A percentile compares a stretch with the other conserved stretches of the same genome.
These are phyloP conservation scores for Chloropsis cyanopogon DNA, from an alignment of 2,113 vertebrate species.

Conservation along the genomic window DNA sequence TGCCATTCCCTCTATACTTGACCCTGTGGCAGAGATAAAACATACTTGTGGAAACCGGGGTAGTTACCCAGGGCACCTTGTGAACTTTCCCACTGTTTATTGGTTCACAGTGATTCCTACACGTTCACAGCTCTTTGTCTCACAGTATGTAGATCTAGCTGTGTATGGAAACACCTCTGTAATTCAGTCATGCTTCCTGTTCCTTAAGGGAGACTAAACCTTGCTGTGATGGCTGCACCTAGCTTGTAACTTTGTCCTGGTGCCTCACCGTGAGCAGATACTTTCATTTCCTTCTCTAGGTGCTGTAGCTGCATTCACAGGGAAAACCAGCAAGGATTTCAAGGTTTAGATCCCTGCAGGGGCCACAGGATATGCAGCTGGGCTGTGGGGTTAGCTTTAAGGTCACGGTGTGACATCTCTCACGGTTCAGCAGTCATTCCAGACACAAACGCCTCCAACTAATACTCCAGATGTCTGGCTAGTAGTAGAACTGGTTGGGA, in stretches of 20 bases:
- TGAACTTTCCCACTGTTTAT: background rate
- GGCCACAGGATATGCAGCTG: slow-evolving; percentile 7
- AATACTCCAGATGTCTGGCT: slow-evolving; percentile 19
- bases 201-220: background rate
- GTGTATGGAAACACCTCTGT: background rate
- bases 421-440: background rate
- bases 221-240: background rate
- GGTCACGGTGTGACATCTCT: background rate
- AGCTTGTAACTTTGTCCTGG: background rate
- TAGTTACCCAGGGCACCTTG: background rate
- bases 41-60: background rate
- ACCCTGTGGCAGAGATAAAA: background rate
- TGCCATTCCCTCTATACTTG: background rate
- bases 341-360: background rate
- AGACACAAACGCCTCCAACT: background rate
- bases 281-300: background rate
- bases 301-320: background rate
- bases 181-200: background rate
- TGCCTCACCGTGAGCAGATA: background rate
- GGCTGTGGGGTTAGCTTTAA: background rate
- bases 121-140: background rate
- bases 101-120: background rate
- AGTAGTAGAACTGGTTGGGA: background rate
- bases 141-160: background rate
- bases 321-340: background rate